Evolutionary conservation across 1,140 invertebrate species (phyloP), one percentile per base, ranked within the genome.

Genomic region (Reticulitermes speratus): DNA sequence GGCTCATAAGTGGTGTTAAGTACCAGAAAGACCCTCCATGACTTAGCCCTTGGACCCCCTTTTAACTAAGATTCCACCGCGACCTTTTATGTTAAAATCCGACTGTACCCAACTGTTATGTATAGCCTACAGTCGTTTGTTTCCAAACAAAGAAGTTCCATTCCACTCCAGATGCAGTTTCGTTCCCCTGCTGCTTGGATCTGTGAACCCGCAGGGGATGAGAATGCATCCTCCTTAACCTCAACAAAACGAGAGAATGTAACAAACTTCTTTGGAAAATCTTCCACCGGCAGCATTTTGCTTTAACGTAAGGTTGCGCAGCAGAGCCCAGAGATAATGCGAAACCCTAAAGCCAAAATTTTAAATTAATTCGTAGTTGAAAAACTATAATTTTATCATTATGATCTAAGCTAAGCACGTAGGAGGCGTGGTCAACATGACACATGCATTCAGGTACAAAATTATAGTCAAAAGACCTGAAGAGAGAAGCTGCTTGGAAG

Each of bases 131-230:
- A 3, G 65, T 75, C 65, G n/a, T 75, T 75, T 75, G 65, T 75
- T 75, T 75, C 65, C 65, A 75, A 75, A 75, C 65, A 75, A 75
- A 75, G 65, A 25, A 75, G 65, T 75, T 30, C 25, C n/a, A 75
- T 75, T 75, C 7, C 65, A 8, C 25, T 30, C 25, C 65, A 75
- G 65, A n/a, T 75, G 12, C 65, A 75, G 65, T 2, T 75, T 25
- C 65, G 65, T 19, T 30, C 65, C 14, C 65, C 65, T 25, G 65
- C 65, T 75, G 65, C 14, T 75, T 6, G 65, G 25, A 75, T 75
- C 25, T 0, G 25, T n/a, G 65, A 75, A 6, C 65, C 65, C 65
- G n/a, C 65, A 75, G 65, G 65, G n/a, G 25, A 75, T 75, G 65
- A 0, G 65, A 75, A 75, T 8, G n/a, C 6, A 75, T n/a, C 65